Percentiles rank a stretch among this genome's conserved stretches.
phyloP scores from a whole-genome alignment of 2,797 vertebrate species.

The Momotus momota region DNA sequence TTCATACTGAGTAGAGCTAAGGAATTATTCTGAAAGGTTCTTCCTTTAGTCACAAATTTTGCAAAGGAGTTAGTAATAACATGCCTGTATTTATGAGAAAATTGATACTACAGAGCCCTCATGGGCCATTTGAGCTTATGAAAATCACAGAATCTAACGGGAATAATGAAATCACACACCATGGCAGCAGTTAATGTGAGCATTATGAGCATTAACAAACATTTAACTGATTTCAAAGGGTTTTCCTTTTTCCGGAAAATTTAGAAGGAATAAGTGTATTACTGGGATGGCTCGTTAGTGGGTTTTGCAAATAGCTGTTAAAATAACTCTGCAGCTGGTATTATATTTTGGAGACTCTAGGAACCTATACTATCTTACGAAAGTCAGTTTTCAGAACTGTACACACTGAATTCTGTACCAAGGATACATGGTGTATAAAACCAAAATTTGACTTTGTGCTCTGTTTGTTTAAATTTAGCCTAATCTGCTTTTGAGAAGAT shows the following conservation, averaged over 20 bases:
- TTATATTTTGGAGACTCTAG: background rate
- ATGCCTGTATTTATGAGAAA: background rate
- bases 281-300: background rate
- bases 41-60: background rate
- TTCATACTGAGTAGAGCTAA: background rate
- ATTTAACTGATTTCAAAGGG: background rate
- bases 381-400: background rate
- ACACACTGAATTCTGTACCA: background rate
- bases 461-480: constrained; percentile 57
- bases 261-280: background rate
- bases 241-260: background rate
- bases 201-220: background rate
- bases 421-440: background rate
- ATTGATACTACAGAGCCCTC: background rate
- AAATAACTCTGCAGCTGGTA: background rate
- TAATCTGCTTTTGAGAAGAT: constrained; percentile 63
- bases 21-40: background rate
- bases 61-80: background rate
- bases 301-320: background rate
- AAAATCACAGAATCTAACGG: background rate
- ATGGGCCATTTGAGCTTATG: background rate
- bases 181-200: background rate
- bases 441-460: constrained; percentile 10
- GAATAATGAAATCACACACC: rapidly evolving
- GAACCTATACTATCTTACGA: rapidly evolving